Base-by-base conservation (phyloP, 1,140 invertebrate genomes). In the Hyphantria cunea region DNA sequence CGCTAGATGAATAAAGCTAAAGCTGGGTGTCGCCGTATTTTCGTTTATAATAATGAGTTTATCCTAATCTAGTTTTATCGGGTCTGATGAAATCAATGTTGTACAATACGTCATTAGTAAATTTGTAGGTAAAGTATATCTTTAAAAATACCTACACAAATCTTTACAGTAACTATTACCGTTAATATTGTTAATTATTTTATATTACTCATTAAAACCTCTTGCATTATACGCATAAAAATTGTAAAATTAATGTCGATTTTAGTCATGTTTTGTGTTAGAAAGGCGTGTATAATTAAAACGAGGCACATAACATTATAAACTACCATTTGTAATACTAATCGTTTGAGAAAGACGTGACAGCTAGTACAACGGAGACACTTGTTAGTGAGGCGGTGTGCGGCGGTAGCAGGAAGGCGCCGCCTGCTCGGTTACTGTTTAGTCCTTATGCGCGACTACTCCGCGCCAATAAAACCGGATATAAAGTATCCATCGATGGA, bases 401-500 rank as follows among this genome's bases (percentile, higher is more conserved):
- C 47, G 34, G 14, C 47, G 10, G 14, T 34, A 54, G 48, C 59
- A 68, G 68, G 70, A 74, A 76, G 73, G 61, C 69, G 63, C 63
- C 65, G 47, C 17, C 17, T n/a, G 17, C 44, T 50, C 49, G 61
- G 55, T 66, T 61, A 68, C 55, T 66, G 78, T 60, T 73, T 72
- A 76, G 74, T 77, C 66, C 56, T 34, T 45, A 53, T 49, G 44
- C 25, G 51, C 49, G 12, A 44, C 32, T 44, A 60, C 45, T 52
- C 45, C 33, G 37, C 63, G 61, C 59, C 66, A 68, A 76, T 84
- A 77, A 80, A 79, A 78, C 70, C 72, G 74, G 82, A 81, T 86
- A 81, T 83, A 81, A 84, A 80, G 69, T 60, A 70, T 68, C 54
- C 60, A 68, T 45, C 71, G 59, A 83, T 78, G 67, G 68, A 75